These are phyloP conservation scores for Danio kyathit DNA, from an alignment of 2,797 vertebrate species.

Conservation along the genomic window DNA sequence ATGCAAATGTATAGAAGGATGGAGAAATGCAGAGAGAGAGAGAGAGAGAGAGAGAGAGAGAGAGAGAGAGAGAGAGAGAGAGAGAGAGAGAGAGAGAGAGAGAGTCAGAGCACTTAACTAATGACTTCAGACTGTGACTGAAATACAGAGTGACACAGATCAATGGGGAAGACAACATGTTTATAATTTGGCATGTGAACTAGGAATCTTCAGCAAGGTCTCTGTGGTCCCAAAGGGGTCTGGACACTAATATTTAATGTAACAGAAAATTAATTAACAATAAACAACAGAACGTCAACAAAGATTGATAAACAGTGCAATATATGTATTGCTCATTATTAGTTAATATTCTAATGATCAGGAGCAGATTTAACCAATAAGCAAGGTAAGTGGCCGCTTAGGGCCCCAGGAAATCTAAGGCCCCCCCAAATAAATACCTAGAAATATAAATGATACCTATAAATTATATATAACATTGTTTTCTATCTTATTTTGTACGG, in stretches of 20 bases:
- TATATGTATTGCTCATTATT: no score
- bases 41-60: neutral
- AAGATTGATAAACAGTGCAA: no score
- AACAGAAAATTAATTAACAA: no score
- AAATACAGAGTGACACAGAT: conserved; percentile 4
- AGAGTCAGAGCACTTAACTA: conserved; percentile 10
- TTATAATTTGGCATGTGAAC: neutral
- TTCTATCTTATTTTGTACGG: no score
- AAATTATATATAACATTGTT: no score
- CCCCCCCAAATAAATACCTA: no score
- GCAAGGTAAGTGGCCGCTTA: no score
- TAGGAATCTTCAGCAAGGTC: neutral
- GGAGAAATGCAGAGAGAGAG: neutral
- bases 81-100: neutral
- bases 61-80: neutral
- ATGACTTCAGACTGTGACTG: conserved; percentile 25
- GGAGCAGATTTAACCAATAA: no score
- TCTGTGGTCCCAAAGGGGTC: neutral
- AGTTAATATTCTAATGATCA: no score
- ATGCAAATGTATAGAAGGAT: conserved; percentile 18
- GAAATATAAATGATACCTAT: no score
- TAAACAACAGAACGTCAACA: no score
- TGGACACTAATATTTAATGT: neutral
- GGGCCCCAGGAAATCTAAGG: no score
- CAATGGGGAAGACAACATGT: neutral